Evolutionary conservation across 2,888 invertebrate genomes (phyloP).

Genomic region (Cataglyphis livida): DNA sequence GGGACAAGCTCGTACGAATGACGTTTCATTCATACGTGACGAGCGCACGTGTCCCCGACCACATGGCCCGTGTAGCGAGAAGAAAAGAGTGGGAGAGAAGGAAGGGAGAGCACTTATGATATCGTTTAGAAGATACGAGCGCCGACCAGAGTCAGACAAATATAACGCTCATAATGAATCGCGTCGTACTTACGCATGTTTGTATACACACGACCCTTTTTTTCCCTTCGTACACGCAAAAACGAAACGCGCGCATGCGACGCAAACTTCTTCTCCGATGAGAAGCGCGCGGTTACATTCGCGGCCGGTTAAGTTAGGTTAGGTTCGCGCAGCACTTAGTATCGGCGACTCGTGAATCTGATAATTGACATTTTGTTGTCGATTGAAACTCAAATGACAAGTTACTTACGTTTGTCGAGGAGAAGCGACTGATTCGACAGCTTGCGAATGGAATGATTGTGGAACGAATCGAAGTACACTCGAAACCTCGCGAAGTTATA

Average conservation of each 20-base stretch:
- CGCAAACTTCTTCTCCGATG: neutral
- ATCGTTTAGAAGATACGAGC: slow-evolving; percentile 53
- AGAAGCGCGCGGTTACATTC: neutral
- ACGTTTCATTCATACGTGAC: slow-evolving; percentile 39
- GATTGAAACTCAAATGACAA: neutral
- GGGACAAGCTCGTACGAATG: slow-evolving; percentile 20
- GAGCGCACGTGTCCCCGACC: slow-evolving; percentile 32
- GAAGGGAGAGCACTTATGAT: neutral
- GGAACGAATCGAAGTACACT: neutral
- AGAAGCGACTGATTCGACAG: neutral
- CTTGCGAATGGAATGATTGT: neutral
- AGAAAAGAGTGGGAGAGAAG: no score
- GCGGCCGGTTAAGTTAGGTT: neutral
- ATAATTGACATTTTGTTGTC: neutral
- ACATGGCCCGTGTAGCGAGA: slow-evolving; percentile 5
- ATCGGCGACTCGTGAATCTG: neutral
- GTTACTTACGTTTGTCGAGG: slow-evolving; percentile 10
- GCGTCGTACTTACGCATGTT: neutral
- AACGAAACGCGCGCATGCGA: slow-evolving; percentile 3
- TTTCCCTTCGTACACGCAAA: no score
- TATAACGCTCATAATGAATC: neutral
- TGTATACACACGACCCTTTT: neutral
- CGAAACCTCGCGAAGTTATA: neutral
- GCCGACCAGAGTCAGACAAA: neutral
- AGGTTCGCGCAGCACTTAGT: neutral